These are phyloP conservation scores for Helogale parvula DNA, from an alignment of 2,113 vertebrate genomes.

Conservation along the genomic window DNA sequence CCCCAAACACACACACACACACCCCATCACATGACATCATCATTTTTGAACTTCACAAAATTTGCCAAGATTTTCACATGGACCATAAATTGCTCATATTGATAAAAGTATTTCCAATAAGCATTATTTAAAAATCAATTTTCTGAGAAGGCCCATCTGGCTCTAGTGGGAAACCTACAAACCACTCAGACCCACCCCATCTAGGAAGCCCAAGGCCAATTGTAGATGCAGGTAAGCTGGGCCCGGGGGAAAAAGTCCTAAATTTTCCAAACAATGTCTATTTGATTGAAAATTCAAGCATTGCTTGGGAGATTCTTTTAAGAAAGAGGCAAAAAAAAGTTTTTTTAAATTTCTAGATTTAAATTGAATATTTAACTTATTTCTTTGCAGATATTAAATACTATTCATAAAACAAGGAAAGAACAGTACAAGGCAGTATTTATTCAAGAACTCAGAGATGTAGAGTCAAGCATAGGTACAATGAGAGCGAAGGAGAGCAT, in stretches of 20 bases:
- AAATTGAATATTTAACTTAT: not conserved
- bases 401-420: not conserved
- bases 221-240: not conserved
- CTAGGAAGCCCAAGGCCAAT: not conserved
- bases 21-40: not conserved
- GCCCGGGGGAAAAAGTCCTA: not conserved
- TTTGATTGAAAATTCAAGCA: not conserved
- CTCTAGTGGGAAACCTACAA: not conserved
- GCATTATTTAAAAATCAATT: not conserved
- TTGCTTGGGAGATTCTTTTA: not conserved
- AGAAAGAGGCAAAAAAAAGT: not conserved
- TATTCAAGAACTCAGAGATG: not conserved
- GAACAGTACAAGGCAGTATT: not conserved
- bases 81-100: not conserved
- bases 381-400: slow-evolving; percentile 9
- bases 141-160: not conserved
- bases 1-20: not conserved
- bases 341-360: not conserved
- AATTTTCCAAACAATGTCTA: not conserved
- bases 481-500: not conserved
- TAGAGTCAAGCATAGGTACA: not conserved
- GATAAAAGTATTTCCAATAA: not conserved
- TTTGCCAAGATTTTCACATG: not conserved
- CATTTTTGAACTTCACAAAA: not conserved
- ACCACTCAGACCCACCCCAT: not conserved